Base-by-base conservation (phyloP, 2,888 invertebrate genomes). In the Capitulum mitella region DNA sequence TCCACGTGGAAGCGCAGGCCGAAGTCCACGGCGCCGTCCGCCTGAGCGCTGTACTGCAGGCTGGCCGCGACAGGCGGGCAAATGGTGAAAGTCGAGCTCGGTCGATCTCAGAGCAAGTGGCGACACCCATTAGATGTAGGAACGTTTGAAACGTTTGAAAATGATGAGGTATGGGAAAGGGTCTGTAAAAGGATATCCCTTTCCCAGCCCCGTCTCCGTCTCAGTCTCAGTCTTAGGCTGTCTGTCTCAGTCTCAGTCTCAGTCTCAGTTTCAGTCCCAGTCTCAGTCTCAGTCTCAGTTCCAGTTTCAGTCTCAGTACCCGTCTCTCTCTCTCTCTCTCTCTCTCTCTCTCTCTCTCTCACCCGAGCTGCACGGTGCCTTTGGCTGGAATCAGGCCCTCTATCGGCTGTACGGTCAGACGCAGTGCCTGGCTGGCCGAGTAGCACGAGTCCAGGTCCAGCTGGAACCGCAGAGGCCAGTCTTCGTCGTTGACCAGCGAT, bases 401-500 rank as follows among this genome's bases (percentile, higher is more conserved):
- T 79, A 87, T 85, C 0, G 90, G 90, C 19, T 86, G 85, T 2
- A 90, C 86, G 1, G 84, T 82, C 26, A 91, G 85, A 43, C 86
- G 87, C 74, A 89, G 88, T 81, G 87, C 85, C 10, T 88, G 87
- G 34, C 87, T 88, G 82, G 89, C 89, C 46, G 89, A 87, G 80
- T 87, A 87, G 77, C 90, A 83, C 1, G 90, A 89, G 80, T 88
- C 86, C 22, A 88, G 87, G 81, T 86, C 85, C 80, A 91, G 88
- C 81, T 87, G 86, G 83, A 89, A 91, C 29, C 85, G 84, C 0
- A 90, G 83, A 46, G 85, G 82, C 81, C 88, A 86, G 26, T 85
- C 85, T 83, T 91, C 91, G 51, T 87, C 87, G 82, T 90, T 91
- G 80, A 86, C 86, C 78, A 91, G 83, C 29, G 84, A 83, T 1